Base-by-base conservation (phyloP, 92 coral and sea anemone species). In the Micromussa lordhowensis region DNA sequence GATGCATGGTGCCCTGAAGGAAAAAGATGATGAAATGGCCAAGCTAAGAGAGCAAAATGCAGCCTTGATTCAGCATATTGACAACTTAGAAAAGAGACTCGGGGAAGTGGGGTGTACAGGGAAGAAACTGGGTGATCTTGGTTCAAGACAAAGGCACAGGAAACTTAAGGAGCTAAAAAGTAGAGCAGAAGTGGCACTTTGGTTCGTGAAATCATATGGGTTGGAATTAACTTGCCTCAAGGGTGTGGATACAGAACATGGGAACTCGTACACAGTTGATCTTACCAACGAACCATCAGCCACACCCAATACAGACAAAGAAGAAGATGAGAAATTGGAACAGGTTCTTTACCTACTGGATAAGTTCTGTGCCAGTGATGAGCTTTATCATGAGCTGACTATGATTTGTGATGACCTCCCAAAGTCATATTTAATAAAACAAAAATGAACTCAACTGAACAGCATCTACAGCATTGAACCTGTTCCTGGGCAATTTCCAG, bases 361-460 rank as follows among this genome's bases (percentile, higher is more conserved):
- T 68, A 92, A 88, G 49, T 88, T 88, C 53, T 92, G 90, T 85
- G 94, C 89, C 30, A 92, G 92, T 11, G 92, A 92, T 32, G 11
- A 58, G 2, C 89, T 92, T 85, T 92, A 79, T 75, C 94, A 89
- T 81, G 86, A 81, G 48, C 72, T 48, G 54, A 74, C 94, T 24
- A 78, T 92, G 70, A 64, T 29, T 35, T 29, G 24, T 3, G 70
- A 55, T 57, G 49, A 70, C 4, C 49, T 79, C 0, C 71, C 82
- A 15, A 57, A 22, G 38, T 80, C 84, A 16, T 58, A 80, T n/a
- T n/a, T 80, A 15, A 31, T 59, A 0, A 31, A 80, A 36, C 87
- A 89, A 29, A 78, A 85, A 75, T 30, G 88, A 6, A 38, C 40
- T 11, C 36, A 91, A 6, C 49, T 80, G 26, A 87, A 87, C 55